Base-by-base conservation (phyloP, 2,888 invertebrate genomes). In the Pyrrhia umbra region DNA sequence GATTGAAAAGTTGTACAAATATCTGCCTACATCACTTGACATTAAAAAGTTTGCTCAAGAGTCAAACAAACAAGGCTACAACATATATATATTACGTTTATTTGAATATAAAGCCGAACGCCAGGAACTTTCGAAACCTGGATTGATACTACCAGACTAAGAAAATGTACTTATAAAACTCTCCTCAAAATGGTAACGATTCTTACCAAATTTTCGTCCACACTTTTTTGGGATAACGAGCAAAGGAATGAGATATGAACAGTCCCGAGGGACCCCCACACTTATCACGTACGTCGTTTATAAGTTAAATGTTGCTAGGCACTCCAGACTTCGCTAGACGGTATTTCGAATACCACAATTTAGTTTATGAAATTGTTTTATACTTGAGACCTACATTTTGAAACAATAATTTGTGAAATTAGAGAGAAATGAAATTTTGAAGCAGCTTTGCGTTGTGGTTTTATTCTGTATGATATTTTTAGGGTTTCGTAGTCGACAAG, bases 161-260 rank as follows among this genome's bases (percentile, higher is more conserved):
- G 16, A 50, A 30, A 50, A 42, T 34, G 16, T 39, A 16, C 16
- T 8, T 34, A 46, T 47, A 43, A 13, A 15, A 30, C 27, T 18
- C 20, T 18, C 10, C 9, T 23, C n/a, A 16, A 49, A 37, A 69
- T 46, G 43, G 49, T n/a, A 27, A 69, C 61, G 42, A 40, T 52
- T 21, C 47, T 46, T 63, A 62, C 52, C 42, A 27, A 62, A 67
- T 67, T 70, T 52, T 37, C 51, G 34, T 47, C 30, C n/a, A 20
- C 18, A 47, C 63, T 70, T 56, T 51, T 51, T 66, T 58, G 49
- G 68, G 74, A 73, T 69, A 69, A 69, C 73, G 69, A 69, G 67
- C 52, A n/a, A 27, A 49, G 39, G 59, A 73, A 43, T 54, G 50
- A 58, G 67, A 59, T 42, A 45, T 73, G 40, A 30, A 37, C 34